These are phyloP conservation scores for Eupithecia subumbrata DNA, from an alignment of 2,888 invertebrate species.

Conservation along the genomic window DNA sequence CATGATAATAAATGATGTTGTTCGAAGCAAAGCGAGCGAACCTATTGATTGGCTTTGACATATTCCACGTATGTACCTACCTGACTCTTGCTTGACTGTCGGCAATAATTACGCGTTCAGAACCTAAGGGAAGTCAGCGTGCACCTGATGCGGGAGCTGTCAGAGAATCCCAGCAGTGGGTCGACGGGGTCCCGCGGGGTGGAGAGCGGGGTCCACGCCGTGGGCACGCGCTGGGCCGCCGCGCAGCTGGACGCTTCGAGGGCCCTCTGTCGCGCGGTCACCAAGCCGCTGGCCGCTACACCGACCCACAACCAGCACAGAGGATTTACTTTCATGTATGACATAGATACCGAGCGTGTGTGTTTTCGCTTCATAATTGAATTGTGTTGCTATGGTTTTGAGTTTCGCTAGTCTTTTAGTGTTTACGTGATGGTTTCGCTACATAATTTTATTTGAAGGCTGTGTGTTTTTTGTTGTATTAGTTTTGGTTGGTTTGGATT, in stretches of 20 bases:
- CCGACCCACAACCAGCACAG: constrained; percentile 88
- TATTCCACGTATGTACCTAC: too few relatives aligned
- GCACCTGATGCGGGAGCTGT: constrained; percentile 87
- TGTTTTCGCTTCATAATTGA: neutral
- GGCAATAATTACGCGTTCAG: too few relatives aligned
- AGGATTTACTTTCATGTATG: constrained; percentile 91
- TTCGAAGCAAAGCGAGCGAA: too few relatives aligned
- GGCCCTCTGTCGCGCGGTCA: constrained; percentile 89
- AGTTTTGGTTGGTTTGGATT: constrained; percentile 33
- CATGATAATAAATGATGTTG: too few relatives aligned
- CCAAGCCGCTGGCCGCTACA: constrained; percentile 87
- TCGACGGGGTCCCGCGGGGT: constrained; percentile 84
- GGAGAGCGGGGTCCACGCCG: constrained; percentile 87
- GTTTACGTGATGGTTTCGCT: neutral
- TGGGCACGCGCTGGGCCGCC: constrained; percentile 91
- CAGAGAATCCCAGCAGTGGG: constrained; percentile 85
- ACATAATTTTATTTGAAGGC: neutral
- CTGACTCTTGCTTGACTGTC: too few relatives aligned
- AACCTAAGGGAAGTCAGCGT: constrained; percentile 94
- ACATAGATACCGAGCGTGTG: neutral
- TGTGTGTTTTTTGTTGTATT: neutral
- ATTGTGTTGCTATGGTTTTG: neutral
- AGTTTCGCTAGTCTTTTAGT: neutral
- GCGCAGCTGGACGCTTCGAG: constrained; percentile 92
- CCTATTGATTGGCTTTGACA: too few relatives aligned